A percentile compares a stretch with the other conserved stretches of the same genome.
These are phyloP conservation scores for Myioborus melanocephalus DNA, from an alignment of 2,797 vertebrate genomes.

Conservation along the genomic window DNA sequence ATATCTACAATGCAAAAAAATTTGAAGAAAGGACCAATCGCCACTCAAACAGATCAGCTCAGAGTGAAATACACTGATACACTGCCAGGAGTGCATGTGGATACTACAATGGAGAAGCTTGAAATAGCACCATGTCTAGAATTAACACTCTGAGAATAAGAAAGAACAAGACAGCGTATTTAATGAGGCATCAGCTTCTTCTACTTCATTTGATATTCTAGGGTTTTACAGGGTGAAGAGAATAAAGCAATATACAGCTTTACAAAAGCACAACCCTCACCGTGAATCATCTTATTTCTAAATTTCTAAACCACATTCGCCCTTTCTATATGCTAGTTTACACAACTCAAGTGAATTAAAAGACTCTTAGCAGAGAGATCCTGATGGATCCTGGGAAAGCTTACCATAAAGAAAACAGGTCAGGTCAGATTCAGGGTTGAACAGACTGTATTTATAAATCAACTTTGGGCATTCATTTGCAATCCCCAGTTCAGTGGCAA, in stretches of 20 bases:
- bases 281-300: background rate
- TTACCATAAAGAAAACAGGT: background rate
- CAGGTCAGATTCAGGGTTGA: background rate
- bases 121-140: background rate
- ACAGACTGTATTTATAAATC: background rate
- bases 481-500: background rate
- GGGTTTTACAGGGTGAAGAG: background rate
- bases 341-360: background rate
- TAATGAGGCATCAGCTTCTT: background rate
- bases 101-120: background rate
- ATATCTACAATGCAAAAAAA: background rate
- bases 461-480: background rate
- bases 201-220: background rate
- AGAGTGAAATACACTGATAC: background rate
- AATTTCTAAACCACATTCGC: accelerated
- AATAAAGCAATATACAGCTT: background rate
- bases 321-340: background rate
- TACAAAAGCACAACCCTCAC: background rate
- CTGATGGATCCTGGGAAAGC: background rate
- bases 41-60: background rate
- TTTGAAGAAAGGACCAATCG: background rate
- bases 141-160: background rate
- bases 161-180: background rate
- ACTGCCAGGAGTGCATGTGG: background rate
- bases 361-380: background rate